These are phyloP conservation scores for Atractosteus spatula DNA, from an alignment of 2,113 vertebrate species.

Conservation along the genomic window DNA sequence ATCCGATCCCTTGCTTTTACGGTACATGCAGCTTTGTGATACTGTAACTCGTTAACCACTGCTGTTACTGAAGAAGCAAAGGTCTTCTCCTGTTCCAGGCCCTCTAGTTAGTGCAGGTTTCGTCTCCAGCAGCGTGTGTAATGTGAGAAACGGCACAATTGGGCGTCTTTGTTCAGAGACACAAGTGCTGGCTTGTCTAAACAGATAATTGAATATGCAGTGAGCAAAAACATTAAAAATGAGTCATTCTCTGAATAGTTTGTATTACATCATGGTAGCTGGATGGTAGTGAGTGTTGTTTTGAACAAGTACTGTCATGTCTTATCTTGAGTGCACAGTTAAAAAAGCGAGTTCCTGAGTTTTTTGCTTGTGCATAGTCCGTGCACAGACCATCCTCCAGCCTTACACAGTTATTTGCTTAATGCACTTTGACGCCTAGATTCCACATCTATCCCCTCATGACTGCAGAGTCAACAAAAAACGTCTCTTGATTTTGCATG, in stretches of 20 bases:
- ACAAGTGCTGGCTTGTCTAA: constrained; percentile 25
- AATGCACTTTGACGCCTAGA: too few species aligned
- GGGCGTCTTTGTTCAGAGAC: constrained; percentile 11
- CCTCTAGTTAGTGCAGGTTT: not conserved
- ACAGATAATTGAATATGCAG: not conserved
- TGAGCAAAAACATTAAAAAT: not conserved
- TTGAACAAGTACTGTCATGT: too few species aligned
- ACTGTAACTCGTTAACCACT: not conserved
- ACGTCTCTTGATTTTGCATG: too few species aligned
- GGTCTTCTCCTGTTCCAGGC: not conserved
- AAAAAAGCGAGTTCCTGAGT: too few species aligned
- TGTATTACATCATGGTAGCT: too few species aligned
- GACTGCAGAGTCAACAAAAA: too few species aligned
- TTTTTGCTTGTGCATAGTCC: too few species aligned
- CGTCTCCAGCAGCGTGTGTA: not conserved
- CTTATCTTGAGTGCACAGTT: too few species aligned
- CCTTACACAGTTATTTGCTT: too few species aligned
- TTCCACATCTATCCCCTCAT: too few species aligned
- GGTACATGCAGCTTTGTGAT: not conserved
- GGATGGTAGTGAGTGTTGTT: too few species aligned
- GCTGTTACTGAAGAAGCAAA: not conserved
- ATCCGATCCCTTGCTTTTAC: not conserved
- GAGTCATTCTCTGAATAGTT: not conserved
- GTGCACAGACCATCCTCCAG: too few species aligned
- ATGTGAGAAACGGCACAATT: constrained; percentile 6